Evolutionary conservation across 2,113 vertebrate genomes (phyloP).

Genomic region (Dermatemys mawii): DNA sequence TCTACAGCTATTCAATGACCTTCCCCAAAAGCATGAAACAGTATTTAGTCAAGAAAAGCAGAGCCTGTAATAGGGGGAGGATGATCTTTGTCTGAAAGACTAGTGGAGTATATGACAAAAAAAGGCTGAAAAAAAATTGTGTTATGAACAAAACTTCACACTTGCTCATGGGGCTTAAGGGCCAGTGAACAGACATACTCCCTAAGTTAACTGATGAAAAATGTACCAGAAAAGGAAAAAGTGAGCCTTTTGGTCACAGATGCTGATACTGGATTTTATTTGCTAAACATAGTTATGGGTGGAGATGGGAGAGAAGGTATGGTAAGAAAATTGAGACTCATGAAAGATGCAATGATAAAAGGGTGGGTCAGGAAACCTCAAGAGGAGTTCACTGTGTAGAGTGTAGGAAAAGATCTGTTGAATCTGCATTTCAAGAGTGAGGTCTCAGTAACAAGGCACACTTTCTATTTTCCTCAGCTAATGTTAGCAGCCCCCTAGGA

Average conservation of each 20-base stretch:
- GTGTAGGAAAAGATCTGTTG: not conserved
- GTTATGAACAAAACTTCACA: rapidly evolving
- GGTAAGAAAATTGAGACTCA: conserved; percentile 22
- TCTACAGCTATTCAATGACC: not conserved
- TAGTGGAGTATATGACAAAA: not conserved
- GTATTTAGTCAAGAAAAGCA: not conserved
- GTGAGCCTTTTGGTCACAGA: not conserved
- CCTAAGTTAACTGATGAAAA: not conserved
- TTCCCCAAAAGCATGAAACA: not conserved
- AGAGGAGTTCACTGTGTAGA: not conserved
- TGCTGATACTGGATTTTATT: too few species aligned
- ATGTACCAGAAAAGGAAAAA: rapidly evolving
- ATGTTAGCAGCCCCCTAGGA: not conserved
- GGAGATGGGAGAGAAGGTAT: conserved; percentile 3
- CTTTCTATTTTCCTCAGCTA: rapidly evolving
- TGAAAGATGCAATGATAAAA: not conserved
- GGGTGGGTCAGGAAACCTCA: not conserved
- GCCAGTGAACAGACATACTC: rapidly evolving
- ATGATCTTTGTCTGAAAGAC: not conserved
- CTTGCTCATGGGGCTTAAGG: not conserved
- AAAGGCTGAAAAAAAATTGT: not conserved
- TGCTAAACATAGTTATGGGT: too few species aligned
- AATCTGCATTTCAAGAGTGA: not conserved
- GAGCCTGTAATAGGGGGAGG: not conserved
- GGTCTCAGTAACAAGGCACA: not conserved